These are phyloP conservation scores for Tricholauxania praeusta DNA, from an alignment of 2,888 invertebrate genomes.

Conservation along the genomic window DNA sequence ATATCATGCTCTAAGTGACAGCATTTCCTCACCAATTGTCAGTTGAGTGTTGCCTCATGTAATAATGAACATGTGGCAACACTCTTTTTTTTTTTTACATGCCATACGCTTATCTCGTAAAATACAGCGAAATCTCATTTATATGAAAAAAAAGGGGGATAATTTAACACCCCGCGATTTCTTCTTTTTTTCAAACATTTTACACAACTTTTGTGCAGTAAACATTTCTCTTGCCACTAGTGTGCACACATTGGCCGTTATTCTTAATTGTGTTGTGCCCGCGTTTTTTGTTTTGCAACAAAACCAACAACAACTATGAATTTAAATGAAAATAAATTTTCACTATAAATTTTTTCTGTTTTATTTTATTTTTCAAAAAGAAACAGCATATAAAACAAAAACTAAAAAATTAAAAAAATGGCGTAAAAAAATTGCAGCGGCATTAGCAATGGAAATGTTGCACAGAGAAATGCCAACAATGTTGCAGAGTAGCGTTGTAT, in stretches of 20 bases:
- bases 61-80: conserved; percentile 12
- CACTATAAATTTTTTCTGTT: too few relatives aligned
- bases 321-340: conserved; percentile 11
- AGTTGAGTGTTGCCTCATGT: too few relatives aligned
- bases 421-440: background rate
- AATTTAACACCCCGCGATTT: background rate
- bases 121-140: conserved; percentile 11
- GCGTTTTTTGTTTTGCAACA: background rate
- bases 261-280: conserved; percentile 12
- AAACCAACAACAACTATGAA: conserved; percentile 1
- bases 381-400: too few relatives aligned
- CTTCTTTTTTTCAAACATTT: background rate
- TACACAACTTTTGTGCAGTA: too few relatives aligned
- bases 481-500: too few relatives aligned
- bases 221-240: background rate
- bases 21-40: too few relatives aligned
- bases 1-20: too few relatives aligned
- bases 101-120: background rate
- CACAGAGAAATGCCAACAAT: background rate
- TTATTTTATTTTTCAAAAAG: too few relatives aligned
- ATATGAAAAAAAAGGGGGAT: background rate
- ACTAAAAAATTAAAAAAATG: too few relatives aligned
- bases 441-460: conserved; percentile 7
- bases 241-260: conserved; percentile 2
- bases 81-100: background rate